Conservation (phyloP, 2,888 invertebrate species). For the Pollenia labialis region DNA sequence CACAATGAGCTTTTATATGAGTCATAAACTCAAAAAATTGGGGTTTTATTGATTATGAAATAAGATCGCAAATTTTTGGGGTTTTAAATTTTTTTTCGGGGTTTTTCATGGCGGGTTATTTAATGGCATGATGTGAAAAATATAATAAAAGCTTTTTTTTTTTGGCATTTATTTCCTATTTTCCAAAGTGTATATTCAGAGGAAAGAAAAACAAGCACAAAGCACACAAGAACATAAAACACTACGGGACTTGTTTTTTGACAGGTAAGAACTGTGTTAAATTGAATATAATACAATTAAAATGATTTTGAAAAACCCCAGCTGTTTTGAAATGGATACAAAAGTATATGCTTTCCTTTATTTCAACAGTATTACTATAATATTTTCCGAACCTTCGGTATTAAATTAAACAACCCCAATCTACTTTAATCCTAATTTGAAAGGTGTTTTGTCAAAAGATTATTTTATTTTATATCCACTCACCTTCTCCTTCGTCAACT, state of each 20-base stretch:
- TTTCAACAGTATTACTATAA: background rate
- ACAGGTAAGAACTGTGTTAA: background rate
- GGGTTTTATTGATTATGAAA: too few relatives aligned
- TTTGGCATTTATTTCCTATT: background rate
- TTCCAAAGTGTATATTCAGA: background rate
- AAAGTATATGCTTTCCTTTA: background rate
- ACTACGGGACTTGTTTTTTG: background rate
- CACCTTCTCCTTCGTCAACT: background rate
- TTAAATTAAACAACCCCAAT: background rate
- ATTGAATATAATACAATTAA: constrained; percentile 2
- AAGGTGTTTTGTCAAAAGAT: background rate
- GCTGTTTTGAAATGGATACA: background rate
- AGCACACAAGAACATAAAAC: background rate
- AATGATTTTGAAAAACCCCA: background rate
- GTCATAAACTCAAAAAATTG: too few relatives aligned
- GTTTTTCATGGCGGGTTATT: too few relatives aligned
- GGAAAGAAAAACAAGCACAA: background rate
- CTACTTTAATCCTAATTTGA: background rate
- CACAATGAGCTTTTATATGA: too few relatives aligned
- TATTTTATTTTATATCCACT: background rate
- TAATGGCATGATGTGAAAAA: too few relatives aligned
- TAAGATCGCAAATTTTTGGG: too few relatives aligned
- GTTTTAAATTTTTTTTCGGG: too few relatives aligned
- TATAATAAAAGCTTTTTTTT: too few relatives aligned
- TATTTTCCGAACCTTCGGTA: background rate